phyloP scores from a whole-genome alignment of 2,797 vertebrate species.

The Gallinago stenura region DNA sequence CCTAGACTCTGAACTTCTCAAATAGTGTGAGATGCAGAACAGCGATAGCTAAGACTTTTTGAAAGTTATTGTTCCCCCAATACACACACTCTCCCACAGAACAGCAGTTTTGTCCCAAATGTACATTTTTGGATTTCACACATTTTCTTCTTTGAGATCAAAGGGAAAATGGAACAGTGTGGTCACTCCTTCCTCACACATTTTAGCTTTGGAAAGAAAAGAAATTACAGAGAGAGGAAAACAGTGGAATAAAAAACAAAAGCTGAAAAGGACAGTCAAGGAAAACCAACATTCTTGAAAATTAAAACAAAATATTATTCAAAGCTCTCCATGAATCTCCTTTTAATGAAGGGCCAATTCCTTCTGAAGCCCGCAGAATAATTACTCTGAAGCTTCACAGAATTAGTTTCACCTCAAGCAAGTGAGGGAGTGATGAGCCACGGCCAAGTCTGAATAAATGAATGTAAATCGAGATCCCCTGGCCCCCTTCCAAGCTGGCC shows the following conservation, averaged over 20 bases:
- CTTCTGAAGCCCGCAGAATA: not conserved
- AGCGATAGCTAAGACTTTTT: not conserved
- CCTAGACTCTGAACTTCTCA: not conserved
- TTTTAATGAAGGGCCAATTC: not conserved
- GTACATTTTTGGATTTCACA: not conserved
- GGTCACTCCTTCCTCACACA: not conserved
- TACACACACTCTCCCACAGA: not conserved
- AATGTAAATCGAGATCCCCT: constrained; percentile 22
- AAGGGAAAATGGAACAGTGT: not conserved
- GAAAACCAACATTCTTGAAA: not conserved
- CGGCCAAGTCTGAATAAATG: constrained; percentile 2
- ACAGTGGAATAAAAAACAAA: not conserved
- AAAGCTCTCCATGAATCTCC: not conserved
- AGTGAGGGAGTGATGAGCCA: not conserved
- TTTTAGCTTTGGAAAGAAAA: not conserved
- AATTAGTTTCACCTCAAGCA: constrained; percentile 16
- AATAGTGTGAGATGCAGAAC: not conserved
- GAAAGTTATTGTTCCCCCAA: not conserved
- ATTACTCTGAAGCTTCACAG: not conserved
- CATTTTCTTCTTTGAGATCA: not conserved
- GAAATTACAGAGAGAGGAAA: not conserved
- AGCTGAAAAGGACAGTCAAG: not conserved
- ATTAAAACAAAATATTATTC: not conserved
- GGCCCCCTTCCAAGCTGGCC: constrained; percentile 36
- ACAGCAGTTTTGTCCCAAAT: not conserved